Base-by-base conservation (phyloP, 2,113 vertebrate species). In the Pleuronectes platessa region DNA sequence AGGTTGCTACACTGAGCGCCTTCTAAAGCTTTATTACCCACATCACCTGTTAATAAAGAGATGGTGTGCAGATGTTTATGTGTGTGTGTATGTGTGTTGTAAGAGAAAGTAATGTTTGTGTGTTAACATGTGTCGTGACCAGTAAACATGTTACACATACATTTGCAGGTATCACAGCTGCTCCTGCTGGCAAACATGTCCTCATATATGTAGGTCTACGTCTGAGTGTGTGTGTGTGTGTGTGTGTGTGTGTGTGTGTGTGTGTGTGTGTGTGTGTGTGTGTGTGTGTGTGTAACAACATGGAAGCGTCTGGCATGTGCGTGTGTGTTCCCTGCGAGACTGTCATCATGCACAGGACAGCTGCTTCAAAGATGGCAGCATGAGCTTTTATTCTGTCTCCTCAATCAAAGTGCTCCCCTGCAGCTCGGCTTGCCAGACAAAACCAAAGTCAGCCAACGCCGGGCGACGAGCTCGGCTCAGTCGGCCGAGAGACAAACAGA, bases 321-420 rank as follows among this genome's bases (percentile, higher is more conserved):
- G 66, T 40, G 20, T 65, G 13, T 78, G 13, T 78, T 71, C 58
- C 58, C 61, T 21, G 74, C n/a, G 55, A 68, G 55, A 61, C 73
- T 68, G 68, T 82, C 83, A 78, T 82, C 86, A 77, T 75, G 78
- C 18, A 2, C 71, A 66, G 63, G 88, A 89, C 88, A 89, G 86
- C 86, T 90, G 87, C 79, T 89, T 79, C 79, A 86, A 83, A 90
- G 81, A 82, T 76, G 71, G 63, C 74, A 83, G 83, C 59, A 65
- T 76, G 83, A 78, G 88, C 84, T 90, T 90, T 89, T 88, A 83
- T 89, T 90, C 78, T 71, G 69, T 85, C 83, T 88, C 86, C 80
- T 89, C 76, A 85, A 88, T 90, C 89, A 89, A 87, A 90, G 81
- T 68, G 79, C 82, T 86, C 83, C 88, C 84, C 87, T 42, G 84